A percentile compares a stretch with the other conserved stretches of the same genome.
phyloP scores from a whole-genome alignment of 2,888 invertebrate genomes.

The Apamea monoglypha region DNA sequence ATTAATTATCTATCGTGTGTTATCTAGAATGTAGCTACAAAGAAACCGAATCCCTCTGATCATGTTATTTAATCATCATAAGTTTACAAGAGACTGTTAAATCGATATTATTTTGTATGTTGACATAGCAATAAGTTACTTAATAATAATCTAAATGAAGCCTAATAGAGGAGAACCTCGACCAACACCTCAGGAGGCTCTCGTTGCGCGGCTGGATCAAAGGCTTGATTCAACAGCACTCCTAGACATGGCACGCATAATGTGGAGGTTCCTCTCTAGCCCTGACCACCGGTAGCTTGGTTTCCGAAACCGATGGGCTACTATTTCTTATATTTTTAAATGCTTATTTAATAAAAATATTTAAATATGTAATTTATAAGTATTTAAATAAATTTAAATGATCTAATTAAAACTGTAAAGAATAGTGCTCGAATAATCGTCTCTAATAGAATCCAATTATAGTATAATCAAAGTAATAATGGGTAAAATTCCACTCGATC shows the following conservation, averaged over 20 bases:
- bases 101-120: slow-evolving; percentile 24
- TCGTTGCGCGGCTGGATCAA: too few species aligned
- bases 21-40: slow-evolving; percentile 6
- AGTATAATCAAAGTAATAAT: not conserved
- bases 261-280: not conserved
- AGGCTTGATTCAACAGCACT: not conserved
- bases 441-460: not conserved
- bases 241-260: not conserved
- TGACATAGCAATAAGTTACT: slow-evolving; percentile 7
- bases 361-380: not conserved
- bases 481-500: not conserved
- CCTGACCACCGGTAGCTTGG: not conserved
- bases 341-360: not conserved
- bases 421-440: slow-evolving; percentile 23
- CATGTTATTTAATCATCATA: slow-evolving; percentile 6
- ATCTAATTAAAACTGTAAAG: not conserved
- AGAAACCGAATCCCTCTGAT: slow-evolving; percentile 5
- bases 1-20: not conserved
- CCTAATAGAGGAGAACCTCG: too few species aligned
- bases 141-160: not conserved
- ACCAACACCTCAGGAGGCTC: not conserved
- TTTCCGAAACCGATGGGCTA: not conserved
- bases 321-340: not conserved
- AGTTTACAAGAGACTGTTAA: slow-evolving; percentile 21
- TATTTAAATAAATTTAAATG: not conserved